Percentiles rank a stretch among this genome's conserved stretches.
phyloP scores from a whole-genome alignment of 2,888 invertebrate genomes.

The Dorcus hopei region DNA sequence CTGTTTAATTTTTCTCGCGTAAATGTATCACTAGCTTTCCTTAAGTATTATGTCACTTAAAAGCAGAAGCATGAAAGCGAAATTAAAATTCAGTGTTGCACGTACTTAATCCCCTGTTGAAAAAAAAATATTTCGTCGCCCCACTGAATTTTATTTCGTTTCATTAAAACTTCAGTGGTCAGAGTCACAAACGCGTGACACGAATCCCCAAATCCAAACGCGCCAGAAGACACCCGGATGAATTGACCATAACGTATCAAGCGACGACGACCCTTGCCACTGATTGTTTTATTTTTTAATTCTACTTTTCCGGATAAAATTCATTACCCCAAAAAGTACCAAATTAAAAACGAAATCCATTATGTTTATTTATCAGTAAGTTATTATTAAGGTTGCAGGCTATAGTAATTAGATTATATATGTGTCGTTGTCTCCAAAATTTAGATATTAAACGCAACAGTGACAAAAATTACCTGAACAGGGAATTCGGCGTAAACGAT shows the following conservation, averaged over 20 bases:
- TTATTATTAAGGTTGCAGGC: slow-evolving; percentile 13
- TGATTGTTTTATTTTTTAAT: too few relatives aligned
- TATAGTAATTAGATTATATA: slow-evolving; percentile 35
- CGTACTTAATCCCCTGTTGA: neutral
- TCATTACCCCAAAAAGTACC: too few relatives aligned
- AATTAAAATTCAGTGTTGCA: neutral
- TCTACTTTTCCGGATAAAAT: too few relatives aligned
- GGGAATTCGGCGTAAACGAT: slow-evolving; percentile 39
- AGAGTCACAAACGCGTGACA: neutral
- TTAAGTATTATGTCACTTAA: slow-evolving; percentile 8
- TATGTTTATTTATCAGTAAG: slow-evolving; percentile 8
- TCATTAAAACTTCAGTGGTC: neutral
- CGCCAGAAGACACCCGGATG: too few relatives aligned
- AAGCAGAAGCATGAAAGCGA: slow-evolving; percentile 11
- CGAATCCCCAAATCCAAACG: neutral
- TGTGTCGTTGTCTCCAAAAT: slow-evolving; percentile 51
- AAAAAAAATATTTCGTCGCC: neutral
- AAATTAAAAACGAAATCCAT: too few relatives aligned
- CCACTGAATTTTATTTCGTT: neutral
- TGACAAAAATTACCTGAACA: slow-evolving; percentile 29
- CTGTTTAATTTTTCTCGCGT: slow-evolving; percentile 38
- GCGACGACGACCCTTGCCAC: too few relatives aligned
- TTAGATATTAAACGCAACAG: slow-evolving; percentile 36
- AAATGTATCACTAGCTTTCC: slow-evolving; percentile 46
- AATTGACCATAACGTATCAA: too few relatives aligned